Base-by-base conservation (phyloP, 2,113 vertebrate species). In the Perca fluviatilis region DNA sequence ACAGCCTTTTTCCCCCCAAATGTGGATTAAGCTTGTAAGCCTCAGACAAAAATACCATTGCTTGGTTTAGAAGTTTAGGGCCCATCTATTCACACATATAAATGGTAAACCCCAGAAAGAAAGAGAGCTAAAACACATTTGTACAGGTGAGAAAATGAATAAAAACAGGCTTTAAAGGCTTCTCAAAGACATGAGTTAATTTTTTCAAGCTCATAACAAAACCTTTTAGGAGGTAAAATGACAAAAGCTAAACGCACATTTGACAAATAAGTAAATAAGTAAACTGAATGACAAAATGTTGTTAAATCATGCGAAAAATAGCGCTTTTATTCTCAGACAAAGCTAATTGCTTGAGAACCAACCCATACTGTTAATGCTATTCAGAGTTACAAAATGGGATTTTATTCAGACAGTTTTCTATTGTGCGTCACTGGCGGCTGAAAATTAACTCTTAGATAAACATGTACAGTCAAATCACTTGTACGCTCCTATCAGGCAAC, bases 1-100 rank as follows among this genome's bases (percentile, higher is more conserved):
- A 50, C 0, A 63, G 77, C 12, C n/a, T 30, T 61, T 69, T 25
- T 7, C 1, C 14, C 0, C 60, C 53, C 16, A 86, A 77, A 69
- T 47, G 50, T 79, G 86, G 57, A 82, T 88, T 85, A 86, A 64
- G 14, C 66, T 27, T 77, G 21, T 68, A 88, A 86, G 43, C 63
- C 11, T 77, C 67, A 25, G 23, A 71, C 16, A 75, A 23, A 80
- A 81, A 69, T 15, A 50, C 0, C 47, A 72, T 25, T 46, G 33
- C 62, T 66, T 73, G 60, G 7, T 77, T 86, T 79, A 60, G 76
- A 85, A 77, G 36, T 83, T 66, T 63, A 43, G 40, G 40, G 9
- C 40, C 40, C 11, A 77, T 82, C 73, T 83, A 12, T 57, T 64
- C 60, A 65, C 9, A 46, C 36, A 71, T 64, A 53, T 36, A 69